Percentiles rank a stretch among this genome's conserved stretches.
phyloP scores from a whole-genome alignment of 2,888 invertebrate genomes.

The Hydropsyche betteni region DNA sequence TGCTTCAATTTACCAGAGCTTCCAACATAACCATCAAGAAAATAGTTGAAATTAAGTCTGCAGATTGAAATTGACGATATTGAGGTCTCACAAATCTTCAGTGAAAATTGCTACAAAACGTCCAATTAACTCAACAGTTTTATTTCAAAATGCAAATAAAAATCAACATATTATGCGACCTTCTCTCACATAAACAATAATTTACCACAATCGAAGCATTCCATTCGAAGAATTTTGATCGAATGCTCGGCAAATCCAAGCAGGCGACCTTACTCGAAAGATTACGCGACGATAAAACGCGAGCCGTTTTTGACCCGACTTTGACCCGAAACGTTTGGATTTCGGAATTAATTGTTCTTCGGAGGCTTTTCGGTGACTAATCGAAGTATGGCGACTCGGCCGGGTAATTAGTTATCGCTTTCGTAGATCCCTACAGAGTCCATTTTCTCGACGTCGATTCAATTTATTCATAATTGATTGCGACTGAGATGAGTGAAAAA shows the following conservation, averaged over 20 bases:
- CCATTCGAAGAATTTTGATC: constrained; percentile 2
- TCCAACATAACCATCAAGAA: constrained; percentile 16
- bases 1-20: constrained; percentile 30
- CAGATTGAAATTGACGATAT: neutral
- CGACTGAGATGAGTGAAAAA: constrained; percentile 40
- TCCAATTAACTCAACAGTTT: no score
- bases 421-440: constrained; percentile 28
- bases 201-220: neutral
- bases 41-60: constrained; percentile 18
- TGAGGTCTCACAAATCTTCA: no score
- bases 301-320: neutral
- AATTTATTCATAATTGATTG: constrained; percentile 45
- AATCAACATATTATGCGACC: no score
- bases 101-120: no score
- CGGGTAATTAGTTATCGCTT: constrained; percentile 25
- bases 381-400: constrained; percentile 33
- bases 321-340: neutral
- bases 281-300: neutral
- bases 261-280: neutral
- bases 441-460: constrained; percentile 33
- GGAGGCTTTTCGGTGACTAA: constrained; percentile 33
- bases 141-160: no score
- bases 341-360: constrained; percentile 21
- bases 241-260: neutral
- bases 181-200: no score